Conservation (phyloP, 2,888 invertebrate genomes). For the Acronicta alni region DNA sequence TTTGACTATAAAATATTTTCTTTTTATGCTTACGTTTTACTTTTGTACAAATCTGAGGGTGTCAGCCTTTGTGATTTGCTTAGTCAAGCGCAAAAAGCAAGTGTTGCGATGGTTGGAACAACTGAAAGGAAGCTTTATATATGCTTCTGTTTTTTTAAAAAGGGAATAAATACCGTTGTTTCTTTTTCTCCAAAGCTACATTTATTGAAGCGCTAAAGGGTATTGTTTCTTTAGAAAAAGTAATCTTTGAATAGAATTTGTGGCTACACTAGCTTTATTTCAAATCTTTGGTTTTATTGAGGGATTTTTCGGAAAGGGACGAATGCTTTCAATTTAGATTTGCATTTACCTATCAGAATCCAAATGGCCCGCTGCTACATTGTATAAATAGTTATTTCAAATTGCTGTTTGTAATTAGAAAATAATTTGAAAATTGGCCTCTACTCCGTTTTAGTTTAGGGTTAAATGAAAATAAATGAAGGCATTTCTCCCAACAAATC, state of each 20-base stretch:
- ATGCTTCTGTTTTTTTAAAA: slow-evolving; percentile 14
- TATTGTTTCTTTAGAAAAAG: slow-evolving; percentile 13
- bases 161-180: not conserved
- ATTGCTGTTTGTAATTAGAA: slow-evolving; percentile 31
- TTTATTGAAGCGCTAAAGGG: not conserved
- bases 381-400: slow-evolving; percentile 32
- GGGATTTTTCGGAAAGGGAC: slow-evolving; percentile 27
- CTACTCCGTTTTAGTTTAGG: slow-evolving; percentile 45
- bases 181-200: slow-evolving; percentile 3
- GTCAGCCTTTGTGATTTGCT: slow-evolving; percentile 63
- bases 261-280: not conserved
- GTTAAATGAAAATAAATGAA: slow-evolving; percentile 64
- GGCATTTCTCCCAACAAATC: slow-evolving; percentile 53
- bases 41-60: slow-evolving; percentile 60
- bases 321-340: slow-evolving; percentile 20
- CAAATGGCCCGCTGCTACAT: slow-evolving; percentile 27
- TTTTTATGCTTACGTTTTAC: slow-evolving; percentile 66
- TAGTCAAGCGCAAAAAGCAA: slow-evolving; percentile 56
- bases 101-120: slow-evolving; percentile 51
- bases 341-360: slow-evolving; percentile 25
- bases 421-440: slow-evolving; percentile 41
- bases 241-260: slow-evolving; percentile 1
- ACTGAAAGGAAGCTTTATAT: slow-evolving; percentile 26
- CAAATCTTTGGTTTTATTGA: slow-evolving; percentile 16
- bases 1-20: slow-evolving; percentile 72